These are phyloP conservation scores for Hirtodrosophila trivittata DNA, from an alignment of 2,888 invertebrate species.

Conservation along the genomic window DNA sequence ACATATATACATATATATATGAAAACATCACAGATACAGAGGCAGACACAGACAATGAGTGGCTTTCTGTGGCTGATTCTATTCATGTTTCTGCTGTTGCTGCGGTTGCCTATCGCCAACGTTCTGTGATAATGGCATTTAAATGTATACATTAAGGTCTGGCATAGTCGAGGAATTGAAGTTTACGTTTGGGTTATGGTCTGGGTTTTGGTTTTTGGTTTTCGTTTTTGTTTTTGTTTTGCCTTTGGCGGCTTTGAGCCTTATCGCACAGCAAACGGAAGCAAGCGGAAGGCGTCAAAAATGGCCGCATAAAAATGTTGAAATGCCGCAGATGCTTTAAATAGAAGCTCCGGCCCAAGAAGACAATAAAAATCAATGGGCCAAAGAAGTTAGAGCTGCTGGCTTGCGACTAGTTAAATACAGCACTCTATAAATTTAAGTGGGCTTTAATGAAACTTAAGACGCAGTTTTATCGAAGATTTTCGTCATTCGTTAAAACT, in stretches of 20 bases:
- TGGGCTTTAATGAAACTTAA: background rate
- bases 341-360: slow-evolving; percentile 30
- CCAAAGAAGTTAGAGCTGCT: slow-evolving; percentile 23
- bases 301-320: slow-evolving; percentile 52
- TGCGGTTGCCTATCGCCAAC: slow-evolving; percentile 33
- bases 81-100: slow-evolving; percentile 30
- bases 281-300: slow-evolving; percentile 53
- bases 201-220: slow-evolving; percentile 20
- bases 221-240: slow-evolving; percentile 20
- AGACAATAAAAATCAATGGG: slow-evolving; percentile 63
- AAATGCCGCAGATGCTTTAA: slow-evolving; percentile 55
- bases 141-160: slow-evolving; percentile 70
- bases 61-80: slow-evolving; percentile 61
- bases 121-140: slow-evolving; percentile 69
- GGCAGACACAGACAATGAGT: slow-evolving; percentile 57
- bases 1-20: slow-evolving; percentile 20
- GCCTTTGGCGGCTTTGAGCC: slow-evolving; percentile 13
- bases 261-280: slow-evolving; percentile 31
- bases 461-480: background rate
- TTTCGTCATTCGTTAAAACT: background rate
- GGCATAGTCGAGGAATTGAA: slow-evolving; percentile 13
- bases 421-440: slow-evolving; percentile 27
- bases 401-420: slow-evolving; percentile 31
- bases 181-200: slow-evolving; percentile 6
- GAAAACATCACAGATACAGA: slow-evolving; percentile 13